A percentile compares a stretch with the other conserved stretches of the same genome.
These are phyloP conservation scores for Papilio machaon DNA, from an alignment of 1,140 invertebrate genomes.

Conservation along the genomic window DNA sequence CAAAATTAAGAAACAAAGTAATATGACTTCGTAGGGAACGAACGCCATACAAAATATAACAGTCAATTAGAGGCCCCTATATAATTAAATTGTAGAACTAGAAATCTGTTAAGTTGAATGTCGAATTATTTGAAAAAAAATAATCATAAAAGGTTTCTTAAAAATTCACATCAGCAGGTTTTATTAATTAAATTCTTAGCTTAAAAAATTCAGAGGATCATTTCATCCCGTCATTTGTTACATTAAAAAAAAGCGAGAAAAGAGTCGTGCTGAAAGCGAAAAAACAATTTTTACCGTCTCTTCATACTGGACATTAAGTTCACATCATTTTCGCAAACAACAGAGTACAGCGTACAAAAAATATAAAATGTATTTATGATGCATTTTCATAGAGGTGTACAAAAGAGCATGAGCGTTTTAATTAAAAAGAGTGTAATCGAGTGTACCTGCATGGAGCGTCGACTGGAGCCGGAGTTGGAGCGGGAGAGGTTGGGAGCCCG, in stretches of 20 bases:
- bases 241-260: not conserved
- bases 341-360: not conserved
- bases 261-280: not conserved
- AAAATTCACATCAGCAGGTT: not conserved
- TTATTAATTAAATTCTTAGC: not conserved
- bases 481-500: slow-evolving; percentile 92
- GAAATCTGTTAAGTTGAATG: not conserved
- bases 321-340: slow-evolving; percentile 2
- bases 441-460: slow-evolving; percentile 89
- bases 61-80: not conserved
- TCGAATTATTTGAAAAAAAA: not conserved
- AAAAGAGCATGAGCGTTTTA: slow-evolving; percentile 18
- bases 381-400: not conserved
- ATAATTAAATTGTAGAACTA: not conserved
- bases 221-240: not conserved
- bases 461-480: slow-evolving; percentile 93
- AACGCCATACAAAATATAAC: not conserved
- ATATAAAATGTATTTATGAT: slow-evolving; percentile 17
- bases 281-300: not conserved
- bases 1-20: no score
- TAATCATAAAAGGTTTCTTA: not conserved
- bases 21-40: not conserved
- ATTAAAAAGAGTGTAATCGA: slow-evolving; percentile 37
- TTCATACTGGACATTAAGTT: slow-evolving; percentile 13
- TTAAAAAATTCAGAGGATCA: not conserved